These are phyloP conservation scores for Porphyrio hochstetteri DNA, from an alignment of 2,113 vertebrate species.

Conservation along the genomic window DNA sequence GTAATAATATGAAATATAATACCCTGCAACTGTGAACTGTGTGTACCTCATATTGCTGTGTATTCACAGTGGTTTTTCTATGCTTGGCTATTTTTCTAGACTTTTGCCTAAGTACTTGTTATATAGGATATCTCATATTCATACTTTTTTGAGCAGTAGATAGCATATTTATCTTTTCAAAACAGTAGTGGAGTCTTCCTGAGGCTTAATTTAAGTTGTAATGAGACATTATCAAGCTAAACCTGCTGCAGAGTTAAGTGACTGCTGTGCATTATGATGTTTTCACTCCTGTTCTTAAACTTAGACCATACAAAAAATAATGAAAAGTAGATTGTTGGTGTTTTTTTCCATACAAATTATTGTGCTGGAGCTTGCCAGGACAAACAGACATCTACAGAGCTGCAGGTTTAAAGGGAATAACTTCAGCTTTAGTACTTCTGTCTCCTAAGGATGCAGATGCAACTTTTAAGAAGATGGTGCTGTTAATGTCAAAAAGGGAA, in stretches of 20 bases:
- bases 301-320: too few species aligned
- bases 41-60: neutral
- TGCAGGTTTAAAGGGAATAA: neutral
- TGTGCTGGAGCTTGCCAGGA: neutral
- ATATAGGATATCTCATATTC: neutral
- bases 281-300: neutral
- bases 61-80: neutral
- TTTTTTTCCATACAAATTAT: neutral
- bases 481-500: neutral
- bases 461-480: neutral
- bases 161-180: neutral
- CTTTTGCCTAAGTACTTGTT: neutral
- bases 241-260: neutral
- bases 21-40: neutral
- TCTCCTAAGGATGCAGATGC: neutral
- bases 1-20: too few species aligned
- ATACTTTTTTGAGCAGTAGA: neutral
- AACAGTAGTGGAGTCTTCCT: neutral
- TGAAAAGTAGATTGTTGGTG: neutral
- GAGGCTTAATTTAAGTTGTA: neutral
- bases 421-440: neutral
- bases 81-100: neutral
- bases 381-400: neutral
- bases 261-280: neutral
- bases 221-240: neutral